Base-by-base conservation (phyloP, 2,888 invertebrate genomes). In the Andricus quercusramuli region DNA sequence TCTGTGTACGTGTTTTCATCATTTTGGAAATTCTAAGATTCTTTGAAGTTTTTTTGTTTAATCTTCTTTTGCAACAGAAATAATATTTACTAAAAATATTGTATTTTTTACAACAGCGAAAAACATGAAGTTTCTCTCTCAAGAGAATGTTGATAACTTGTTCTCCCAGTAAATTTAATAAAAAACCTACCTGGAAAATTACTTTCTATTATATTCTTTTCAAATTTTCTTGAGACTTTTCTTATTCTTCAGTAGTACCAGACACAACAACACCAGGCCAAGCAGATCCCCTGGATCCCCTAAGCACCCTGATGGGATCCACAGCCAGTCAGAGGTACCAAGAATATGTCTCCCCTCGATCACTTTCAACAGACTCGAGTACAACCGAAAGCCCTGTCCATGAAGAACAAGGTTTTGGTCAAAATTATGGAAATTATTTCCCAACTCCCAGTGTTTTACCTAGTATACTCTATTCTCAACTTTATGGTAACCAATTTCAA, bases 321-420 rank as follows among this genome's bases (percentile, higher is more conserved):
- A 89, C 91, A 86, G 88, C 91, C 25, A 88, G 84, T 41, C 92
- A 92, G 82, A 90, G 92, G 89, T 92, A 92, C 83, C 92, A 91
- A 81, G 92, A 92, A 59, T 92, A 92, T 88, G 91, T 92, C 6
- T 92, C 92, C 0, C 97, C 97, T 0, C 94, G 97, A 65, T 97
- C 97, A 20, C 93, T 97, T 44, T 97, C 97, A 86, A 97, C 97
- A 91, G 96, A 96, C 90, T 97, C 97, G 62, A 97, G 97, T 56
- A 96, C 97, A 83, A 96, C 97, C 4, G 97, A 97, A 90, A 96
- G 96, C 59, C 97, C 97, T 2, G 96, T 97, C 22, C 97, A 97
- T 93, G 96, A 96, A 89, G 96, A 97, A 89, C 96, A 97, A 89
- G 86, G 90, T 84, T 91, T 93, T 82, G 92, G 93, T 2, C 95